Conservation (phyloP, 1,140 invertebrate species). For the Hestina assimilis region DNA sequence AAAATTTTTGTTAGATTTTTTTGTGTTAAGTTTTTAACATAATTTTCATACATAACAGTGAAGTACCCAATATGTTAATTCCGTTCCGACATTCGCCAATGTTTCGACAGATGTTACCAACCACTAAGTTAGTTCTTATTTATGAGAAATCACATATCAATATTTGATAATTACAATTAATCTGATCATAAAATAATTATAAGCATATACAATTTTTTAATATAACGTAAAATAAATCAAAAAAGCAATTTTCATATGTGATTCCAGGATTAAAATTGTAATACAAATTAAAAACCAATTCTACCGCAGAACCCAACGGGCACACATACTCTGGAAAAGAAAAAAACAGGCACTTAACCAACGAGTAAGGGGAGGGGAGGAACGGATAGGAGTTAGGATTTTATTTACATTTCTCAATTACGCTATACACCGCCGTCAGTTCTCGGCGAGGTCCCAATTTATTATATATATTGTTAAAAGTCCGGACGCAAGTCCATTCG, state of each 20-base stretch:
- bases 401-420: constrained; percentile 4
- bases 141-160: constrained; percentile 20
- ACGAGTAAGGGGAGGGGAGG: not conserved
- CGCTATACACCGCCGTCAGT: not conserved
- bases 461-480: no score
- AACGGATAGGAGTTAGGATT: constrained; percentile 3
- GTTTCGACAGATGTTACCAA: constrained; percentile 27
- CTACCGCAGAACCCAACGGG: constrained; percentile 63
- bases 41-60: not conserved
- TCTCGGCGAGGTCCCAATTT: not conserved
- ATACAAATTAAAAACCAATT: constrained; percentile 50
- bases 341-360: constrained; percentile 31
- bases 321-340: constrained; percentile 59
- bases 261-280: constrained; percentile 36
- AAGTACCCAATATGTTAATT: constrained; percentile 9
- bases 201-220: not conserved
- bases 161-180: constrained; percentile 1
- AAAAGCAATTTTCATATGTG: no score
- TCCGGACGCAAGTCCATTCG: no score
- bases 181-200: not conserved
- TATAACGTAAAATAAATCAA: no score
- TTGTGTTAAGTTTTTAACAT: no score
- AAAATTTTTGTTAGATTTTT: no score
- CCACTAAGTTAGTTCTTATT: constrained; percentile 61
- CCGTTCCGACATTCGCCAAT: not conserved